Percentiles rank a stretch among this genome's conserved stretches.
Conservation (phyloP, 2,797 vertebrate species). For the Melopsittacus undulatus region DNA sequence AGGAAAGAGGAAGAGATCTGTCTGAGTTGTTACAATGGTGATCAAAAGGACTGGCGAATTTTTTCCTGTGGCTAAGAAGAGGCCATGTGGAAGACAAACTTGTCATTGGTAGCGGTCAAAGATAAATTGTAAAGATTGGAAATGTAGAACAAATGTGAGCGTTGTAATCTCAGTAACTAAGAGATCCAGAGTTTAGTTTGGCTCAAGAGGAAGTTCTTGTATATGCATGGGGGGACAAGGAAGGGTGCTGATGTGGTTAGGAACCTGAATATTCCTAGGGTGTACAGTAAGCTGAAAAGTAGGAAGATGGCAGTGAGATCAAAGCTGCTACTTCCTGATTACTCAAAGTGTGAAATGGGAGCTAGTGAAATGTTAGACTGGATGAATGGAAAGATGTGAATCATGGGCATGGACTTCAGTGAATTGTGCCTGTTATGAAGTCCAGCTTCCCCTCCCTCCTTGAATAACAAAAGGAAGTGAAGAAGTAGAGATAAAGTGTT, state of each 20-base stretch:
- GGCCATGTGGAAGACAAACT: background rate
- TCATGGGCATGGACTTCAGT: background rate
- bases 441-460: background rate
- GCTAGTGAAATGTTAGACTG: background rate
- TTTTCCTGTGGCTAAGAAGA: background rate
- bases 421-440: background rate
- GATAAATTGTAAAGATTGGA: background rate
- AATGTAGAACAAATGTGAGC: background rate
- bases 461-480: background rate
- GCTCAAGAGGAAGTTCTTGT: background rate
- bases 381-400: background rate
- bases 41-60: background rate
- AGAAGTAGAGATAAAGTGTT: background rate
- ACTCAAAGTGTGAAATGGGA: background rate
- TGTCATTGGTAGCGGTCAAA: background rate
- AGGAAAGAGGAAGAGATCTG: background rate
- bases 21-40: background rate
- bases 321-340: conserved; percentile 10
- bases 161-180: background rate
- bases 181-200: background rate
- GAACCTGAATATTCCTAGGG: background rate
- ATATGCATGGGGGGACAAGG: too few relatives aligned
- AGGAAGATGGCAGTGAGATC: background rate
- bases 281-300: background rate
- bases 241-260: background rate